Evolutionary conservation across 2,113 vertebrate genomes (phyloP).

Genomic region (Podiceps cristatus): DNA sequence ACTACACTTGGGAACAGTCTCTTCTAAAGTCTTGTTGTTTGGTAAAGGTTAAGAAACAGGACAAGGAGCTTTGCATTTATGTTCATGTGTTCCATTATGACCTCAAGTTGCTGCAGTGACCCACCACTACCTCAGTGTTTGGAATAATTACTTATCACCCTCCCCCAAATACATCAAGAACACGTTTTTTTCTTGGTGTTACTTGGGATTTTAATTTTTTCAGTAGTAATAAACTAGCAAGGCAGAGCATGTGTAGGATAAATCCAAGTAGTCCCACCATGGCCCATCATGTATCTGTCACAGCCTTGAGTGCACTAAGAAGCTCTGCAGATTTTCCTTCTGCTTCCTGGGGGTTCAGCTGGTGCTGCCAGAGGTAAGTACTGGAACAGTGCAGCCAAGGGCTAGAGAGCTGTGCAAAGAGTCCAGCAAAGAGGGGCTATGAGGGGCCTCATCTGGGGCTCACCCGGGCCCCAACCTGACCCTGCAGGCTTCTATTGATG

Average conservation of each 20-base stretch:
- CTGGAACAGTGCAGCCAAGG: neutral
- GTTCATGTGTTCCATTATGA: neutral
- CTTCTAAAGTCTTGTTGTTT: neutral
- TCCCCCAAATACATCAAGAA: neutral
- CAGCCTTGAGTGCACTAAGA: neutral
- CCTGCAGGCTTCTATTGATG: neutral
- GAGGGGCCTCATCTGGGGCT: neutral
- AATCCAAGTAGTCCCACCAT: neutral
- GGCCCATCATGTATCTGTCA: neutral
- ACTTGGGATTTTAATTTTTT: neutral
- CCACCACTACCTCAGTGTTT: neutral
- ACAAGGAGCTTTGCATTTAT: neutral
- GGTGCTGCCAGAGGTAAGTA: neutral
- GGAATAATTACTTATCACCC: neutral
- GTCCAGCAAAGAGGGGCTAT: neutral
- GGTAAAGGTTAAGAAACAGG: neutral
- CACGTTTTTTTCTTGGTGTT: neutral
- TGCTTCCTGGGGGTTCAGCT: fast-evolving
- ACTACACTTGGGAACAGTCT: neutral
- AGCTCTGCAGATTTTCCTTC: neutral
- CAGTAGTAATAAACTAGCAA: neutral
- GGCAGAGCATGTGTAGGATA: neutral
- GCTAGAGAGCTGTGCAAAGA: neutral
- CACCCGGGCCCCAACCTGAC: too few relatives aligned
- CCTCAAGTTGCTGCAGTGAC: neutral